Evolutionary conservation across 1,140 invertebrate genomes (phyloP), one percentile per base, ranked within the genome.

Genomic region (Drosophila sproati): DNA sequence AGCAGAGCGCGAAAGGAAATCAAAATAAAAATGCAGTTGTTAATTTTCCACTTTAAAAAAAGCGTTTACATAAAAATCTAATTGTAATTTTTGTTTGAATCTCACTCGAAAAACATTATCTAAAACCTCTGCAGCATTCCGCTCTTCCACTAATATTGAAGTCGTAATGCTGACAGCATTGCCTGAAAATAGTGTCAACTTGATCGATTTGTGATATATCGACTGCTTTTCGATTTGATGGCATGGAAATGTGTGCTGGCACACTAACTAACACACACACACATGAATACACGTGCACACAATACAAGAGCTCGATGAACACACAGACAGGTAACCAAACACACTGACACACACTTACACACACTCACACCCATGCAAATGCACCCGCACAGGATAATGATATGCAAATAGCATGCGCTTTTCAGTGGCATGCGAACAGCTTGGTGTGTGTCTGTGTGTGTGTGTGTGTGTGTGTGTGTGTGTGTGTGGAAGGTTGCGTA

Each of bases 351-450:
- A 73, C 54, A 78, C 43, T 56, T 37, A 35, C 39, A 62, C 8
- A 54, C 37, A 52, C 29, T 32, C n/a, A 54, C 12, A 59, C 45
- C 59, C 45, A 59, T 20, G 5, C 64, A 41, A 50, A 41, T 63
- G 67, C 54, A 57, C 64, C 73, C 73, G 60, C 70, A 77, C 55
- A 56, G 50, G 48, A 77, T 89, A 88, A 89, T 88, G 85, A 80
- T 83, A 89, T 88, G 83, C 85, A 83, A 88, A 88, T 89, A 88
- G 80, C 50, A 74, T 87, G 82, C 80, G 69, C 82, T 88, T 87
- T 88, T 79, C 79, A 71, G 64, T 59, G 52, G n/a, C 61, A 68
- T 72, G 54, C 77, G 61, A 51, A 39, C 63, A 69, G 59, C 45
- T 45, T n/a, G 20, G 1, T 45, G 8, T 43, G 10, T 57, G 12